These are phyloP conservation scores for Cherax destructor DNA, from an alignment of 1,140 invertebrate genomes.

Conservation along the genomic window DNA sequence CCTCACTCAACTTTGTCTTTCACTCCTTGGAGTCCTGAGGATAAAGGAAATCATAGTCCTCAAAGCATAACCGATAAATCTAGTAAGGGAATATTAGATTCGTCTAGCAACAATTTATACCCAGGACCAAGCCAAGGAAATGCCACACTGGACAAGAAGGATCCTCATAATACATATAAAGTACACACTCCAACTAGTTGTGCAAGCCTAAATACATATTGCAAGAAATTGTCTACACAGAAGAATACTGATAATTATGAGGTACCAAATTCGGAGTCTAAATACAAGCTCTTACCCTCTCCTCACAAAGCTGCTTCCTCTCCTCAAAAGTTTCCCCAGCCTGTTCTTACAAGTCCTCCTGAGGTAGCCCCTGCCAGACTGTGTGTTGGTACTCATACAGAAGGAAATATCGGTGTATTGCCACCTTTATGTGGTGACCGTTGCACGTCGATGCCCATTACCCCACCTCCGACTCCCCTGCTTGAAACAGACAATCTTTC, in stretches of 20 bases:
- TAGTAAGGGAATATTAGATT: not conserved
- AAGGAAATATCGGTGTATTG: not conserved
- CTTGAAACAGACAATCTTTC: slow-evolving; percentile 17
- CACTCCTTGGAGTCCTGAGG: slow-evolving; percentile 7
- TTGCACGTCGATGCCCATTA: slow-evolving; percentile 24
- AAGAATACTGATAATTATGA: not conserved
- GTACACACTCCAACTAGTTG: slow-evolving; percentile 1
- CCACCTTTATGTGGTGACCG: slow-evolving; percentile 1
- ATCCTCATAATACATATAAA: not conserved
- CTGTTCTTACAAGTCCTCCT: slow-evolving; percentile 14
- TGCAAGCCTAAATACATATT: not conserved
- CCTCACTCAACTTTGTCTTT: slow-evolving; percentile 11
- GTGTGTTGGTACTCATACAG: not conserved
- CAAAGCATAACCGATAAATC: not conserved
- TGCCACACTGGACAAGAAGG: not conserved
- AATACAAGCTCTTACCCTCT: not conserved
- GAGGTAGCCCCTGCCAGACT: not conserved
- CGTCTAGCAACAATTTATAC: not conserved
- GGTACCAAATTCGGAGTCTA: not conserved
- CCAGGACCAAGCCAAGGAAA: not conserved
- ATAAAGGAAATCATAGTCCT: not conserved
- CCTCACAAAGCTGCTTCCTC: not conserved
- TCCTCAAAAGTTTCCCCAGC: slow-evolving; percentile 28
- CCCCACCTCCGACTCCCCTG: slow-evolving; percentile 49
- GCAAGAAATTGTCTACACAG: not conserved